Evolutionary conservation across 1,140 invertebrate species (phyloP), one percentile per base, ranked within the genome.

Genomic region (Aphaenogaster ashmeadi): DNA sequence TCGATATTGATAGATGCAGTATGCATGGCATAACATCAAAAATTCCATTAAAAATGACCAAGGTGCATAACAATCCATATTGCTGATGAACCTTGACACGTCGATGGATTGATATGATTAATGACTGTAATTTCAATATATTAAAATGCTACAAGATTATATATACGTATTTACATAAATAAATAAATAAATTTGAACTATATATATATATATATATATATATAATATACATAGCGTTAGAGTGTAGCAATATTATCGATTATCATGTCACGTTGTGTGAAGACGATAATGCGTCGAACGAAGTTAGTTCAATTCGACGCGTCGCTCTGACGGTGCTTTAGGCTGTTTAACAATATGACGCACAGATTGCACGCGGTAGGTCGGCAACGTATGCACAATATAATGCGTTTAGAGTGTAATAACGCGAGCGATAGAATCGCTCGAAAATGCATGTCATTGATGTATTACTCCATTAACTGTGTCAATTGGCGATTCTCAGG

Each of bases 331-430:
- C 47, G 47, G 18, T 75, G 80, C 80, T 84, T 62, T 84, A 75
- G 80, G 80, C 80, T 84, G 54, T 84, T 84, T 75, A 75, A 84
- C 69, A 84, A 75, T 81, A 84, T 84, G 69, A 81, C 47, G 50
- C 47, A 69, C 21, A 69, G 78, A 81, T 81, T 69, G 78, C 64
- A 69, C 50, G 78, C 36, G 60, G 64, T 62, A 60, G 56, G 9
- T 67, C 47, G 77, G 54, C 27, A 33, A 52, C 47, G 27, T 21
- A 44, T 62, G 62, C 21, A 58, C 47, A 54, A 84, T 67, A 84
- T 60, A 84, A 84, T 75, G 56, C 44, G 18, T 74, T 84, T 75
- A 74, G 80, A 52, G 80, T 60, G 69, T 84, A 60, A 75, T 60
- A 84, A 72, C 54, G 54, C 8, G 69, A 44, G 64, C 47, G 64